Base-by-base conservation (phyloP, 1,140 invertebrate species). In the Ceratoteleas bidentatus region DNA sequence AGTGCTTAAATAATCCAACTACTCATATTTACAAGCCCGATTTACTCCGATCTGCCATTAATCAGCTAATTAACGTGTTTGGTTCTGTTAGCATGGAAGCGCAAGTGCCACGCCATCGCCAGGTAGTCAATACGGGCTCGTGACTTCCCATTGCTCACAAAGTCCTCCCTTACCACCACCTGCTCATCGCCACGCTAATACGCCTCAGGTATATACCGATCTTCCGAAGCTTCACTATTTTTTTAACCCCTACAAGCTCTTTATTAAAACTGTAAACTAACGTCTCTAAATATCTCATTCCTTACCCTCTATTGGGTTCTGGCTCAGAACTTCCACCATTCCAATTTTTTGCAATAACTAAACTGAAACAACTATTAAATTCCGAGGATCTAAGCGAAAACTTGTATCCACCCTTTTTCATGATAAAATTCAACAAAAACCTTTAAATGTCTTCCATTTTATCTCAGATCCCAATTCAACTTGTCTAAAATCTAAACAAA, bases 111-210 rank as follows among this genome's bases (percentile, higher is more conserved):
- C 87, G 83, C 88, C 89, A 87, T 87, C 90, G 60, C 85, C 90
- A 87, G 88, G 88, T 61, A 85, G 87, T 66, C 90, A 90, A 69
- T 91, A 90, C 70, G 88, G 89, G 84, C 89, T 91, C 68, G 89
- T 88, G 8, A 85, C 88, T 50, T 88, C 89, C 6, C 91, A 91
- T 88, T 87, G 91, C 36, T 88, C 92, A 64, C 94, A 94, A 92
- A 95, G 94, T 91, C 95, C 90, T 81, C 90, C 90, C 75, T 69
- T 90, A 84, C 90, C 95, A 83, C 95, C 95, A 86, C 95, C 95
- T 84, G 95, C 96, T 80, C 95, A 96, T 91, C 95, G 95, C 93
- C 95, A 96, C 90, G 94, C 93, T 91, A 95, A 95, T 89, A 94
- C 95, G 90, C 94, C 94, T 89, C 94, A 95, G 95, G 95, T 96